Conservation (phyloP, 2,797 vertebrate species). For the Sus cebifrons region DNA sequence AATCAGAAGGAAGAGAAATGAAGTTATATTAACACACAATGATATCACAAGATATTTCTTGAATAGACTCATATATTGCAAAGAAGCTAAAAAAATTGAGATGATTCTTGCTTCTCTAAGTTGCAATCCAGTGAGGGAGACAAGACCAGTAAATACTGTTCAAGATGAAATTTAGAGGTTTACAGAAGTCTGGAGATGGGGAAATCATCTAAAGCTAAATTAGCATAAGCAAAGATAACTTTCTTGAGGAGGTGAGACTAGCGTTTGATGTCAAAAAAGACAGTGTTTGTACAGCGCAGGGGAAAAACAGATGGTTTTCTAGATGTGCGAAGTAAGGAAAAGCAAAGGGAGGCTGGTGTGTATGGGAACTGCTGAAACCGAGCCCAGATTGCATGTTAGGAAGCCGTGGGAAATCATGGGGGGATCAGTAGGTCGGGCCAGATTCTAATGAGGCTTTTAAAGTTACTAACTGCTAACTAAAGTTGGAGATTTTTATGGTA, state of each 20-base stretch:
- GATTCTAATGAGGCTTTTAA: slow-evolving; percentile 72
- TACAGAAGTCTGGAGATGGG: background rate
- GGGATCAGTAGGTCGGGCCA: slow-evolving; percentile 23
- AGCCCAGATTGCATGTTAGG: slow-evolving; percentile 28
- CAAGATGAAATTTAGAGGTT: background rate
- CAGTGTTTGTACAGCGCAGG: slow-evolving; percentile 57
- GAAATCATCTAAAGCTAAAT: background rate
- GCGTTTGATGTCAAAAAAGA: slow-evolving; percentile 64
- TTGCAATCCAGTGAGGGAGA: background rate
- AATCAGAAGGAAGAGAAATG: background rate
- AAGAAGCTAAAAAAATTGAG: background rate
- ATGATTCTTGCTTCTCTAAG: background rate
- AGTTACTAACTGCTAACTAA: slow-evolving; percentile 59
- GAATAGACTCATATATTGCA: background rate
- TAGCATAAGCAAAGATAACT: slow-evolving; percentile 50
- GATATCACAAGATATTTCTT: background rate
- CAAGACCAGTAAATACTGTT: background rate
- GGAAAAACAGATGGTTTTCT: slow-evolving; percentile 73
- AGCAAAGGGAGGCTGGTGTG: slow-evolving; percentile 2
- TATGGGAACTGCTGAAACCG: background rate
- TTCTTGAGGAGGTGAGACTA: slow-evolving; percentile 53
- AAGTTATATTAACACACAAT: background rate
- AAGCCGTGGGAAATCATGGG: slow-evolving; percentile 54
- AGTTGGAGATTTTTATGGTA: slow-evolving; percentile 78
- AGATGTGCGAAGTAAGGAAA: slow-evolving; percentile 41